Base-by-base conservation (phyloP, 2,797 vertebrate genomes). In the Falco novaeseelandiae region DNA sequence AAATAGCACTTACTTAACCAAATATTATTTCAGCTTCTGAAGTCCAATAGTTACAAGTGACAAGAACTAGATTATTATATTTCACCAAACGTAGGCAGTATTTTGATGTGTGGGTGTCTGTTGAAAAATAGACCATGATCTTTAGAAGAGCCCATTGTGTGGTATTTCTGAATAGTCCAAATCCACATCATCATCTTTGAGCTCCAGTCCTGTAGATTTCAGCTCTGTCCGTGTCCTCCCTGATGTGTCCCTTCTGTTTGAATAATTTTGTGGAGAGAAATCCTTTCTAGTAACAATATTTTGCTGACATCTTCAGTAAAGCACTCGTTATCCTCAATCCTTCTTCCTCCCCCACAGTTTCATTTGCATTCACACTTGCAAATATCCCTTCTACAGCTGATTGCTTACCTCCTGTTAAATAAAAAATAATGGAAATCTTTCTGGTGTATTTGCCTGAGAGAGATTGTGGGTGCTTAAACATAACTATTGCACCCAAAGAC, bases 301-400 rank as follows among this genome's bases (percentile, higher is more conserved):
- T 94, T 93, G 42, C 65, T 44, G 58, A 91, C 61, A 74, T 84
- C 74, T 94, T 92, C 80, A 83, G 63, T 30, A 86, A 95, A 88
- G 65, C 25, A 44, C 34, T 88, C 5, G 2, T 89, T 62, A 71
- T 96, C 73, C 85, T 88, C 30, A 69, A 46, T 80, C 66, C 67
- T 86, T 52, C 63, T 67, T 89, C 78, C 72, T 93, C 92, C 72
- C n/a, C 69, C 74, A 52, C 54, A 76, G 58, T 93, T 96, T 93
- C 65, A 58, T 86, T 92, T 86, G 84, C 84, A 90, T 95, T 96
- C 84, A 90, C 70, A 62, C 89, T 95, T 94, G 72, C 42, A 93
- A 91, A 95, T 83, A 62, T 94, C 83, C 51, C 62, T 91, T 92
- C 87, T 89, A 79, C 76, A 95, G 84, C 84, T 91, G 87, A 91